Percentiles rank a stretch among this genome's conserved stretches.
Evolutionary conservation across 2,113 vertebrate species (phyloP).

Genomic region (Myotis lucifugus): DNA sequence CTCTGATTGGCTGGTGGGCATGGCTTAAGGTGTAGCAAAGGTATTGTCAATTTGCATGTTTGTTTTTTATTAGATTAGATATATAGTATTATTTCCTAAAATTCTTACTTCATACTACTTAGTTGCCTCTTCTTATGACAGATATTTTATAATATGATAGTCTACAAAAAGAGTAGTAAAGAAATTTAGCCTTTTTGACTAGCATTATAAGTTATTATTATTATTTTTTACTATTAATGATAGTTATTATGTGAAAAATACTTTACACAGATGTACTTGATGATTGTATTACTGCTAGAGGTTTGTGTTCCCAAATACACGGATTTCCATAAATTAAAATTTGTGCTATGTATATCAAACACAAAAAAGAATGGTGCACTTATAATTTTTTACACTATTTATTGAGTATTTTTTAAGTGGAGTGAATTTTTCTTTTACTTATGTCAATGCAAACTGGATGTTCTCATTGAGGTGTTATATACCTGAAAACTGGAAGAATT

Average conservation of each 20-base stretch:
- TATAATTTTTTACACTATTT: background rate
- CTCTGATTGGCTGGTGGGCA: no score
- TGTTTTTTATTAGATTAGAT: no score
- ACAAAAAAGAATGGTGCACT: background rate
- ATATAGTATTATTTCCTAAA: background rate
- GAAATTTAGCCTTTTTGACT: background rate
- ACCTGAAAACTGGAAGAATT: background rate
- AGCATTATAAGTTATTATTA: background rate
- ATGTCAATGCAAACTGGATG: background rate
- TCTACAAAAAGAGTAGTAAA: background rate
- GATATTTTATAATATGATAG: background rate
- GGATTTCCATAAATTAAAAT: background rate
- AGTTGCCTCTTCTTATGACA: background rate
- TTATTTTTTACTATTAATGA: background rate
- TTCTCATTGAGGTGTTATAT: background rate
- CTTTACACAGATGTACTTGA: background rate
- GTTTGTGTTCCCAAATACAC: background rate
- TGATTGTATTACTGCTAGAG: background rate
- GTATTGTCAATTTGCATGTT: no score
- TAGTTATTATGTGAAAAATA: background rate
- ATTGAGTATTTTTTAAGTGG: background rate
- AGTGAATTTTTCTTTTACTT: background rate
- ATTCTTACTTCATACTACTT: background rate
- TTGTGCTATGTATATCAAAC: background rate
- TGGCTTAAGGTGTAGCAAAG: no score